Base-by-base conservation (phyloP, 2,113 vertebrate genomes). In the Zootoca vivipara region DNA sequence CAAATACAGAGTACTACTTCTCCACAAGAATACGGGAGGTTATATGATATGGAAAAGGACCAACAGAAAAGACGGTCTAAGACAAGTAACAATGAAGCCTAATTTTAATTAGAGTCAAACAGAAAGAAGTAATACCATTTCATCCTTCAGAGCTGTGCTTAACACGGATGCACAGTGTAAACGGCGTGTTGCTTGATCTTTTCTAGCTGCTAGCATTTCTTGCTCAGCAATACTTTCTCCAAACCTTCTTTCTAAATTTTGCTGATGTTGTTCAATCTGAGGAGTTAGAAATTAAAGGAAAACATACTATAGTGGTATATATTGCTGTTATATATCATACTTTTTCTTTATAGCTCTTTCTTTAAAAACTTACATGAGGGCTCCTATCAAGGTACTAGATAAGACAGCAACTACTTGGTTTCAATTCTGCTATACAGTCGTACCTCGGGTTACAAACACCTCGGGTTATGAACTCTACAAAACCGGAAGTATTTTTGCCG, bases 221-320 rank as follows among this genome's bases (percentile, higher is more conserved):
- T 93, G 96, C 75, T 96, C 91, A n/a, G 87, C 70, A 46, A 95
- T 78, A 30, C 89, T 85, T 1, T 95, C 89, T 88, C 82, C 92
- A 89, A 94, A 96, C 62, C 78, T 24, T 24, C 83, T 78, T 46
- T 96, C 94, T 38, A 97, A 83, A 72, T 77, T 64, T 33, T 90
- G 83, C 75, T 95, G 77, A 78, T 96, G 95, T 13, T 95, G 94
- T 92, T 96, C 96, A 79, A 95, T 74, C 96, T 96, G 85, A 86
- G 95, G 93, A 78, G 35, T 78, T 56, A 83, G 9, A 35, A 42
- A n/a, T 52, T 72, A 80, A 72, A 38, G 24, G 80, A 58, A 78
- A 86, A 78, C 24, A 18, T 9, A 82, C n/a, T 52, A 28, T 69
- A 86, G 42, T 38, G 78, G 46, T n/a, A 24, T 8, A 40, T n/a